Evolutionary conservation across 2,113 vertebrate genomes (phyloP), one percentile per base, ranked within the genome.

Genomic region (Amphiprion percula): DNA sequence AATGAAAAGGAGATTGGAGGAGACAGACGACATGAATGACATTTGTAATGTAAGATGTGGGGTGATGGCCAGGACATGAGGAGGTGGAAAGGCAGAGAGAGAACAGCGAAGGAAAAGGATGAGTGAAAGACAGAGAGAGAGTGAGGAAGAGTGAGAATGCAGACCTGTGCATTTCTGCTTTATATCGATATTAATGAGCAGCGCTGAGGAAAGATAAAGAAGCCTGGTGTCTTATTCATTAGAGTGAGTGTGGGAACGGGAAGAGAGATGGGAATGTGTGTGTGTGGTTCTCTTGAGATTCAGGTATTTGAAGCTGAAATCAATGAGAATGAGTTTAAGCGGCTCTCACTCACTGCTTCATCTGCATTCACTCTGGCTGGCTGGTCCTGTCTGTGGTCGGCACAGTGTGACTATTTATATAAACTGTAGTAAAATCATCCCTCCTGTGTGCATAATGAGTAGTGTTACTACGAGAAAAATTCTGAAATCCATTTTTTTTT

Each of bases 151-250:
- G 30, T 30, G 30, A 2, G 52, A 79, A 65, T 46, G 72, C 19
- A 46, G 66, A 69, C 14, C 15, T 46, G 26, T 50, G 60, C 37
- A 23, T 68, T 82, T 87, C 54, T 33, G 33, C 66, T 60, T 47
- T 17, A 54, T 81, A 78, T 70, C n/a, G 8, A 81, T 68, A 62
- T 77, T 82, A 87, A 82, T 78, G 86, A 83, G 74, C 79, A 61
- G 60, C 56, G 10, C 10, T 56, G 23, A 79, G 64, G 53, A 41
- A 77, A 82, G 69, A 87, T 68, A 58, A 74, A 68, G 71, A 60
- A 28, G 2, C 39, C 68, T 72, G 39, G 54, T 73, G 73, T 21
- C 15, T 77, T 66, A 78, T 86, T 90, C 61, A 79, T 84, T 39
- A 73, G 41, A 55, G 52, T 6, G 19, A 72, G 56, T 80, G 68